phyloP scores from a whole-genome alignment of 2,113 vertebrate genomes.

The Trogon surrucura region DNA sequence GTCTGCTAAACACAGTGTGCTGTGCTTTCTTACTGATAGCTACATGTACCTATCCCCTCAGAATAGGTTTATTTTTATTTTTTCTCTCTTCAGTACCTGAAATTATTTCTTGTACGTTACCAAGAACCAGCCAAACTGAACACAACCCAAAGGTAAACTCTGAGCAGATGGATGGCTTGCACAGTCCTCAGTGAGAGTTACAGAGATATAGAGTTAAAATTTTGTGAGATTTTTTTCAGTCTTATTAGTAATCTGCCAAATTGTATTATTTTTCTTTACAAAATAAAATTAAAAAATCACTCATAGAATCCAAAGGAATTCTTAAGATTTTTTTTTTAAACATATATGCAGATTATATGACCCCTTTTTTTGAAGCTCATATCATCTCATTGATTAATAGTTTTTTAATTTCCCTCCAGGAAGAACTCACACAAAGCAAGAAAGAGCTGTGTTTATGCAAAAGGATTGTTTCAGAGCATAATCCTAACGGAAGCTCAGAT shows the following conservation, averaged over 20 bases:
- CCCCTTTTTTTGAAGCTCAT: background rate
- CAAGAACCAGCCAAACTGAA: background rate
- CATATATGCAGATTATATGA: background rate
- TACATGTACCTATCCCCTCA: background rate
- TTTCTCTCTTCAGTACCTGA: background rate
- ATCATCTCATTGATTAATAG: background rate
- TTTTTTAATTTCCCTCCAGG: background rate
- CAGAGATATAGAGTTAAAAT: background rate
- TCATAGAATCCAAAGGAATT: background rate
- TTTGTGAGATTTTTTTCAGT: background rate
- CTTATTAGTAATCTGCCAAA: background rate
- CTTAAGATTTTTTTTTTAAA: background rate
- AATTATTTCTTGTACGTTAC: background rate
- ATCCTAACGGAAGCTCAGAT: background rate
- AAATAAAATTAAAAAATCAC: background rate
- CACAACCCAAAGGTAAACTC: background rate
- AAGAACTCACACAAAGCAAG: background rate
- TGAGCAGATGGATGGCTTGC: background rate
- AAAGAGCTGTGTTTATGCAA: background rate
- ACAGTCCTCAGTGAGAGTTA: background rate
- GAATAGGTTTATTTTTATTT: background rate
- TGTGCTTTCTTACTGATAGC: background rate
- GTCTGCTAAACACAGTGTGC: background rate
- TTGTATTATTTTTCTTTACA: background rate
- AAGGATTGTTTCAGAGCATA: background rate